These are phyloP conservation scores for Acanthosepion lycidas DNA, from an alignment of 2,888 invertebrate species.

Conservation along the genomic window DNA sequence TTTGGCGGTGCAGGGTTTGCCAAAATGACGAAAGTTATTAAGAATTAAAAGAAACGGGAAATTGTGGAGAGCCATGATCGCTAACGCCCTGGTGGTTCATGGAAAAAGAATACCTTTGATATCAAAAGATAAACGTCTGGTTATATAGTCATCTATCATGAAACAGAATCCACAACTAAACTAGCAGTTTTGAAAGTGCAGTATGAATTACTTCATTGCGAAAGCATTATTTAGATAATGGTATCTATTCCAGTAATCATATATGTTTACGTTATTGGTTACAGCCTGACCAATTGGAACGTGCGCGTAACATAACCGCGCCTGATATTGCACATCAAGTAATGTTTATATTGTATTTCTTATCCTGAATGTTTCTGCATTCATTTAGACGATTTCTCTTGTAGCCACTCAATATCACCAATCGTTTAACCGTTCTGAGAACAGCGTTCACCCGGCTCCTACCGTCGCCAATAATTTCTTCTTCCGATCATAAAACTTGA, in stretches of 20 bases:
- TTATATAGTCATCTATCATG: no score
- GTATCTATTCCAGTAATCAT: not conserved
- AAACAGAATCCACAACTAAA: no score
- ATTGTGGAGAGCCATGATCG: no score
- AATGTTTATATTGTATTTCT: not conserved
- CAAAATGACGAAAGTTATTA: no score
- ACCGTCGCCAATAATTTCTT: not conserved
- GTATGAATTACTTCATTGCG: not conserved
- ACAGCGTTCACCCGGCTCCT: not conserved
- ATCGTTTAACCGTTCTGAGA: not conserved
- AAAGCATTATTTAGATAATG: not conserved
- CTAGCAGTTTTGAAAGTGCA: not conserved
- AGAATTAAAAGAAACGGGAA: no score
- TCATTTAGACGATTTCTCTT: not conserved
- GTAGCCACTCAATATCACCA: not conserved
- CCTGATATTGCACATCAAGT: not conserved
- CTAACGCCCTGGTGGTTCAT: no score
- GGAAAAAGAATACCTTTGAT: no score
- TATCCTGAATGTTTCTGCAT: not conserved
- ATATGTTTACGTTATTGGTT: not conserved
- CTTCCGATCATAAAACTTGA: not conserved
- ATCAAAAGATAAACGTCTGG: no score
- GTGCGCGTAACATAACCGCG: not conserved
- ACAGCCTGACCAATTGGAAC: not conserved
- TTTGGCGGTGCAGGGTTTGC: no score